phyloP scores from a whole-genome alignment of 2,113 vertebrate genomes.

The Plestiodon gilberti region DNA sequence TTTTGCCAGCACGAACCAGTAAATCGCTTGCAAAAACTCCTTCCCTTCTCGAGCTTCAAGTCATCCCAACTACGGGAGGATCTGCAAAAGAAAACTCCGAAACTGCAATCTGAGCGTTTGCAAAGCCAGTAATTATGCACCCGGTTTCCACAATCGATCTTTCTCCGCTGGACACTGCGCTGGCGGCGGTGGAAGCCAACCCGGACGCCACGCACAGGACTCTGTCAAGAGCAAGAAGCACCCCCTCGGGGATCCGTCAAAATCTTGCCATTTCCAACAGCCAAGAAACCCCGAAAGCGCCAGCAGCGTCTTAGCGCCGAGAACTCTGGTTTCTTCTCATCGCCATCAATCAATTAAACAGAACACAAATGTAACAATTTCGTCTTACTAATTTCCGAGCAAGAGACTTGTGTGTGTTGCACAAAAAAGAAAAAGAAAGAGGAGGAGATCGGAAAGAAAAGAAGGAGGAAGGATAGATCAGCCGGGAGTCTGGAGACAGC shows the following conservation, averaged over 20 bases:
- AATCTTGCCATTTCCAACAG: conserved; percentile 36
- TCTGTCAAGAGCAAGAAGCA: conserved; percentile 48
- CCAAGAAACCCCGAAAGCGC: conserved; percentile 26
- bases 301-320: conserved; percentile 7
- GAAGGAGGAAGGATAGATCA: conserved; percentile 63
- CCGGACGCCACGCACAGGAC: conserved; percentile 29
- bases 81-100: conserved; percentile 54
- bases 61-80: conserved; percentile 65
- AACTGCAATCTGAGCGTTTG: conserved; percentile 38
- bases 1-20: conserved; percentile 20
- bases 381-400: conserved; percentile 75
- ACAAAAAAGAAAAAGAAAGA: conserved; percentile 23
- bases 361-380: conserved; percentile 61
- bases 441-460: conserved; percentile 67
- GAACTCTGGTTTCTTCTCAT: background rate
- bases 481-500: conserved; percentile 64
- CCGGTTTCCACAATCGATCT: background rate
- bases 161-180: background rate
- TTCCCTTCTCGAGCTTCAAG: conserved; percentile 17
- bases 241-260: conserved; percentile 38
- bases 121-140: conserved; percentile 32
- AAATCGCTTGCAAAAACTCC: background rate
- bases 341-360: conserved; percentile 56
- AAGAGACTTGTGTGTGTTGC: conserved; percentile 66
- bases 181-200: conserved; percentile 1